Conservation (phyloP, 2,113 vertebrate species). For the Grus americana region DNA sequence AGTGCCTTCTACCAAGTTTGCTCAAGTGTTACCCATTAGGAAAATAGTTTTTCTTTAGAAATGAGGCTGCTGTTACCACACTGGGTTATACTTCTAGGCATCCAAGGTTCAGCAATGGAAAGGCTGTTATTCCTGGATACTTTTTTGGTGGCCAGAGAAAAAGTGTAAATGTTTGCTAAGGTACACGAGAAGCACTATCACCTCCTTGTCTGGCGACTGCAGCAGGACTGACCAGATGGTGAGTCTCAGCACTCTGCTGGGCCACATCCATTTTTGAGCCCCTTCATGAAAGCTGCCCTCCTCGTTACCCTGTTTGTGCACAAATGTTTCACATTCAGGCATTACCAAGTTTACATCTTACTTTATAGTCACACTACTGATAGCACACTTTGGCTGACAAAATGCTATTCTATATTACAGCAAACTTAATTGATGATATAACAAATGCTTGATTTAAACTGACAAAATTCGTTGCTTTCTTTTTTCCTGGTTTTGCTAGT, state of each 20-base stretch:
- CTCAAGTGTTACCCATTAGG: neutral
- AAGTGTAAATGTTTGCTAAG: neutral
- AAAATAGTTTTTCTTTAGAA: neutral
- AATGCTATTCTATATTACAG: neutral
- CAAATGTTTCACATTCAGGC: neutral
- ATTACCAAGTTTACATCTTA: neutral
- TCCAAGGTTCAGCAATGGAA: neutral
- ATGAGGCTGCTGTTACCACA: neutral
- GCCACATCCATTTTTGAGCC: neutral
- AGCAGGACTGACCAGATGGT: neutral
- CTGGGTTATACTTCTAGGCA: neutral
- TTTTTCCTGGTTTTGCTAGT: neutral
- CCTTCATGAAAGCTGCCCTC: neutral
- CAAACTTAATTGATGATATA: neutral
- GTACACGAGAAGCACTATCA: no score
- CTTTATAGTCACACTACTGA: neutral
- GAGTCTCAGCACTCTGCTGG: neutral
- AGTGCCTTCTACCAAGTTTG: neutral
- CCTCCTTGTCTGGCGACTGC: accelerated
- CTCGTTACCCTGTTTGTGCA: neutral
- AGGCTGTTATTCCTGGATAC: neutral
- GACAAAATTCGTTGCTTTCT: neutral
- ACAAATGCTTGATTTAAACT: neutral
- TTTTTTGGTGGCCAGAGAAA: neutral
- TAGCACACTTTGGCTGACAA: neutral